Conservation (phyloP, 2,888 invertebrate genomes). For the Andrena bucephala region DNA sequence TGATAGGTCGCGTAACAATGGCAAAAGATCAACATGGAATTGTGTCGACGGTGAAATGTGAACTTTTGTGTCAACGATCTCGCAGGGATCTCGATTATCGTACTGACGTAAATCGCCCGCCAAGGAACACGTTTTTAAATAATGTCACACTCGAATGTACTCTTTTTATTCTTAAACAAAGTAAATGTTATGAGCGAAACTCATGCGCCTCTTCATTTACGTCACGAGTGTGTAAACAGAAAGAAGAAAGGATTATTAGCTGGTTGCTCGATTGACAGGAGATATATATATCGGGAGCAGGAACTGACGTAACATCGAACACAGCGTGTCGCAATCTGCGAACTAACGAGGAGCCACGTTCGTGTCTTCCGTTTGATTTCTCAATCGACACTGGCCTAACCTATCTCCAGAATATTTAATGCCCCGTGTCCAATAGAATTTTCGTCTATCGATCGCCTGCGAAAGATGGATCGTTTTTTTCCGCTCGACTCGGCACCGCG, state of each 20-base stretch:
- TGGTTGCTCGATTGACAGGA: conserved; percentile 10
- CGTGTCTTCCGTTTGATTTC: conserved; percentile 68
- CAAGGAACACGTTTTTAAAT: conserved; percentile 6
- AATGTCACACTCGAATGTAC: not conserved
- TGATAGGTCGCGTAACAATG: not conserved
- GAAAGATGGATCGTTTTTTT: not conserved
- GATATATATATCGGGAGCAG: conserved; percentile 6
- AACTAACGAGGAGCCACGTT: conserved; percentile 60
- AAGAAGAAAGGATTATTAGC: not conserved
- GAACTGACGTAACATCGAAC: conserved; percentile 41
- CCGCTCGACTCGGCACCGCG: too few relatives aligned
- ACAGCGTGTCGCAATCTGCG: conserved; percentile 52
- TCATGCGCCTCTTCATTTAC: not conserved
- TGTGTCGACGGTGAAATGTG: conserved; percentile 11
- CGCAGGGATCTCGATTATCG: conserved; percentile 6
- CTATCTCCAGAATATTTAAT: conserved; percentile 64
- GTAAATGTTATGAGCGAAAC: not conserved
- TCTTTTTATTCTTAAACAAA: not conserved
- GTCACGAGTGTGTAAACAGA: not conserved
- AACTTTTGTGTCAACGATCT: conserved; percentile 32
- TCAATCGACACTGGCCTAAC: conserved; percentile 54
- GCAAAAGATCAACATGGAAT: conserved; percentile 4
- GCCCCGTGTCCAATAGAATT: not conserved
- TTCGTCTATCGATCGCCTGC: not conserved
- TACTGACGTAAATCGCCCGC: conserved; percentile 14